Evolutionary conservation across 2,888 invertebrate genomes (phyloP), one percentile per base, ranked within the genome.

Genomic region (Dolomedes plantarius): DNA sequence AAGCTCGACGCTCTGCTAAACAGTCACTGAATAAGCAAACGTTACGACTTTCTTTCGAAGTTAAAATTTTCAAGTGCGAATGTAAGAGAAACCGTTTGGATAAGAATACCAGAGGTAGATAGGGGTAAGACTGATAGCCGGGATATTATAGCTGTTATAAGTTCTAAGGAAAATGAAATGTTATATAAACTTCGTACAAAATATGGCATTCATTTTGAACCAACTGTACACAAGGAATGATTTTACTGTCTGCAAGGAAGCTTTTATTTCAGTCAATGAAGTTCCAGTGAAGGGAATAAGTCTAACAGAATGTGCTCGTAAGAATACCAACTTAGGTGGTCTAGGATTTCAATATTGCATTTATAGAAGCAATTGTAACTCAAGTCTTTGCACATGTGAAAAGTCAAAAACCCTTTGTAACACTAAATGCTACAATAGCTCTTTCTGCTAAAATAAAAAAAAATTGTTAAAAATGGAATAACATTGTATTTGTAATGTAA

Each of bases 331-430:
- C 28, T 72, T 46, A 29, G 2, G 56, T 72, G 31, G 50, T 72
- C 28, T 62, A 23, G 11, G 27, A 62, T 62, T 62, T 62, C 62
- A 62, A 28, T 46, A 50, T 50, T 46, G 50, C 72, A 50, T 50
- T 27, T 13, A 16, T 72, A 72, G 9, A 46, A 50, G 13, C 50
- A 39, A 72, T 72, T 72, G 50, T 72, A 50, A 72, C n/a, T 72
- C 50, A 72, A 50, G 31, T 50, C 0, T 29, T 50, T 50, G 31
- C 13, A 50, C 71, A 71, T 71, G 16, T 41, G 71, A 41, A 71
- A 71, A 2, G 19, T 6, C 28, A 71, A 71, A 72, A 72, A 56
- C n/a, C 29, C 29, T 50, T 50, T 28, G 28, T 72, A 50, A 72
- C 28, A 72, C 50, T 46, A 72, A 72, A 72, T 27, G 28, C 72